phyloP scores from a whole-genome alignment of 1,140 invertebrate species.

The Choristoneura fumiferana region DNA sequence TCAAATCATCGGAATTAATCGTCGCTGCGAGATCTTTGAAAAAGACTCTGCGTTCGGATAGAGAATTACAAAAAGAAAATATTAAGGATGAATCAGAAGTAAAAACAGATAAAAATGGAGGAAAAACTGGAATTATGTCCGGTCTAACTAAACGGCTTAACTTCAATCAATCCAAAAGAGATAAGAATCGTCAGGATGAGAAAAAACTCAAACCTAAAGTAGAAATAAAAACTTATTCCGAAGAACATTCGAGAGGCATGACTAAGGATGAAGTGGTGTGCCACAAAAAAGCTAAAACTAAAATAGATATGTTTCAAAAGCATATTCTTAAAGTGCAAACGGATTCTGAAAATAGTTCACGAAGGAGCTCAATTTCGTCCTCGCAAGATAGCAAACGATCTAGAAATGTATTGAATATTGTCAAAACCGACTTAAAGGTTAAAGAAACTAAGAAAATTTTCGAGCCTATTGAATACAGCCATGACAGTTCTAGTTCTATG shows the following conservation, averaged over 20 bases:
- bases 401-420: slow-evolving; percentile 24
- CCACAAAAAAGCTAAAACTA: slow-evolving; percentile 66
- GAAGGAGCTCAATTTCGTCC: slow-evolving; percentile 49
- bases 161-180: slow-evolving; percentile 64
- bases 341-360: slow-evolving; percentile 53
- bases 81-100: slow-evolving; percentile 25
- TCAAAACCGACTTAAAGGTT: slow-evolving; percentile 32
- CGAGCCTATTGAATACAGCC: slow-evolving; percentile 40
- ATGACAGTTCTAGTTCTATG: slow-evolving; percentile 35
- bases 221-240: slow-evolving; percentile 69
- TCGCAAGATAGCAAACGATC: slow-evolving; percentile 41
- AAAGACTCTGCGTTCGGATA: slow-evolving; percentile 27
- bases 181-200: slow-evolving; percentile 42
- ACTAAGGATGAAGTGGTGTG: slow-evolving; percentile 59
- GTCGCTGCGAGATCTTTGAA: slow-evolving; percentile 43
- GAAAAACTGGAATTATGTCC: slow-evolving; percentile 50
- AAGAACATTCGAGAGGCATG: slow-evolving; percentile 52
- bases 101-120: slow-evolving; percentile 29
- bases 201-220: slow-evolving; percentile 63
- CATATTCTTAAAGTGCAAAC: slow-evolving; percentile 61
- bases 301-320: slow-evolving; percentile 76
- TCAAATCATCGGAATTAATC: slow-evolving; percentile 46
- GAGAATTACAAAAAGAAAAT: slow-evolving; percentile 21
- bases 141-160: slow-evolving; percentile 60
- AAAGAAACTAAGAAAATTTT: slow-evolving; percentile 57